A percentile compares a stretch with the other conserved stretches of the same genome.
These are phyloP conservation scores for Genyomyrus donnyi DNA, from an alignment of 2,113 vertebrate genomes.

Conservation along the genomic window DNA sequence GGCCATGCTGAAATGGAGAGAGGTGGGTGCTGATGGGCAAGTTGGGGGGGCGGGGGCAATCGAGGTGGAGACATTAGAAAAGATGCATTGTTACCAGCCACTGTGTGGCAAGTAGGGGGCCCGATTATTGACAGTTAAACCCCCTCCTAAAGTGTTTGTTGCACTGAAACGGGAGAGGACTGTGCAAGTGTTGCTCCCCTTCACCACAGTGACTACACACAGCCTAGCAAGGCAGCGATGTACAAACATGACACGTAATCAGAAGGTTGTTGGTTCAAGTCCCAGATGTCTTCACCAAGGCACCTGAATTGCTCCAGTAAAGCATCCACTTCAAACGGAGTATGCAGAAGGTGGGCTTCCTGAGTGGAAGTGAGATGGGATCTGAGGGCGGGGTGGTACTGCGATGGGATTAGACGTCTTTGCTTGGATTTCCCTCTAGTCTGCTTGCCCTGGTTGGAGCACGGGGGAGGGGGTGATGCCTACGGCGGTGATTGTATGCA, in stretches of 20 bases:
- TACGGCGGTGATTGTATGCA: not conserved
- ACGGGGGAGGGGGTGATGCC: not conserved
- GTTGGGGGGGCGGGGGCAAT: not conserved
- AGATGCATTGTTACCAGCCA: not conserved
- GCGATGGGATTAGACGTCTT: not conserved
- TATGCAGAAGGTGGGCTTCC: not conserved
- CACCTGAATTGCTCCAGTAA: not conserved
- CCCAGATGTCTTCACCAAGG: not conserved
- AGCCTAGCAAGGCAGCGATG: not conserved
- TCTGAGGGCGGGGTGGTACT: not conserved
- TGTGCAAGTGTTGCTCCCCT: not conserved
- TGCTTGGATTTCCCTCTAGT: not conserved
- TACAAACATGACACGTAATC: not conserved
- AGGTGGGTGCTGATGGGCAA: slow-evolving; percentile 1
- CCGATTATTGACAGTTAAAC: not conserved
- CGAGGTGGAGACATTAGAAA: slow-evolving; percentile 6
- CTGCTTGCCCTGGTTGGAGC: not conserved
- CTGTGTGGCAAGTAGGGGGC: not conserved
- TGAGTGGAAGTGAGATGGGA: not conserved
- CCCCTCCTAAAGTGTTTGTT: not conserved
- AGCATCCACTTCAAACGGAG: not conserved
- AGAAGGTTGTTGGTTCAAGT: not conserved
- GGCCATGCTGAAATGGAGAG: slow-evolving; percentile 47
- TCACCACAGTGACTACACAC: not conserved
- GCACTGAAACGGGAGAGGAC: not conserved